Evolutionary conservation across 2,888 invertebrate species (phyloP), one percentile per base, ranked within the genome.

Genomic region (Sabellastarte sp.): DNA sequence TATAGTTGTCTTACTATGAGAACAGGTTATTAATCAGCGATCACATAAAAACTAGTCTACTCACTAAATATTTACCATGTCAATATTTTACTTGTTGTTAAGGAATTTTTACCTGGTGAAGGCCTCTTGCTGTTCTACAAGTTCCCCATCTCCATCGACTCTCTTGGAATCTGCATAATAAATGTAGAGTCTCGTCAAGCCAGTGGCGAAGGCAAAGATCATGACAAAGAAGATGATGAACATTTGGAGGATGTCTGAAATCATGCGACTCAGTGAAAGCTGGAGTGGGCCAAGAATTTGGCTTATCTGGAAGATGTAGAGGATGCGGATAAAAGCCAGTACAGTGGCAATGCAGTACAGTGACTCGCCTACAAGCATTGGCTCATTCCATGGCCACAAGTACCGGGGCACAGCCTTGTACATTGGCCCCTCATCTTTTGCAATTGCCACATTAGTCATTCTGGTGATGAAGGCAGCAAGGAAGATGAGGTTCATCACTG

Each of bases 331-430:
- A 50, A 64, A 62, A 4, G 64, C 64, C 53, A 64, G 3, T 32
- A 64, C 53, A 26, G 33, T 57, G 2, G 50, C 61, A 10, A 62
- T 30, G 29, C 61, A 31, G 56, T 64, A 64, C 53, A 62, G 56
- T 2, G 61, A 57, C 31, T 64, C 64, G 2, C 61, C 61, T n/a
- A 64, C 59, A 10, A 64, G 56, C 55, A 59, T 58, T 10, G 64
- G 64, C 29, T 64, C 64, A 32, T 64, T 53, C 64, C 64, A 64
- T 1, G 51, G 33, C 64, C 64, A 64, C 20, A n/a, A 50, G 29
- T 33, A 20, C 15, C 63, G 33, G 4, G 10, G n/a, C 26, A 32
- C 31, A 29, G 10, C n/a, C 50, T 33, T 28, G 41, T 63, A 63
- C 2, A 28, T 41, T 1, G 50, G 2, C 3, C 29, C 56, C 28